A percentile compares a stretch with the other conserved stretches of the same genome.
phyloP scores from a whole-genome alignment of 2,888 invertebrate species.

The Cantharis lateralis region DNA sequence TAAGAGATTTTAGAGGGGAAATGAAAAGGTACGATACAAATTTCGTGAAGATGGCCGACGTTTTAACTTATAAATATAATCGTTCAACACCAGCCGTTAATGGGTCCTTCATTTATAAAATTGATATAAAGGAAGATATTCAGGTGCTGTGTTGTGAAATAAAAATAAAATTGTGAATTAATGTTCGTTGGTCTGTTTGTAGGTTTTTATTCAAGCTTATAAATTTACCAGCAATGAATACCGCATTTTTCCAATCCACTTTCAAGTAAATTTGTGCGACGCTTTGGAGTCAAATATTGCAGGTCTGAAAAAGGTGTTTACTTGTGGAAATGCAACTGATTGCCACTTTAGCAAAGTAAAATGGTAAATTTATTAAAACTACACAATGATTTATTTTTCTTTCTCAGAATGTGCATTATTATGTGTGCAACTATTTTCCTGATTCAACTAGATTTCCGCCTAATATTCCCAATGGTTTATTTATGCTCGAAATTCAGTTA shows the following conservation, averaged over 20 bases:
- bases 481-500: neutral
- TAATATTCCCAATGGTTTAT: neutral
- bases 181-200: neutral
- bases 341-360: neutral
- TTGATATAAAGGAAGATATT: neutral
- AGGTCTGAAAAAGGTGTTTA: neutral
- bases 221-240: neutral
- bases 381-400: neutral
- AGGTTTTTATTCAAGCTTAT: too few species aligned
- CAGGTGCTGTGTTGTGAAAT: neutral
- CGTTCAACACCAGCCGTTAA: neutral
- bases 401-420: neutral
- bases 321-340: neutral
- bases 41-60: neutral
- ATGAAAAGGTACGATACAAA: neutral
- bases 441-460: neutral
- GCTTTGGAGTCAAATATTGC: neutral
- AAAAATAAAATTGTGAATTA: too few species aligned
- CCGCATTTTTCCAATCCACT: neutral
- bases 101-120: too few species aligned
- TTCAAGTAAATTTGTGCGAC: neutral
- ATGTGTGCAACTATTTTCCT: neutral
- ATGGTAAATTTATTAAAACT: neutral
- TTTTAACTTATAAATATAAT: neutral
- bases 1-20: neutral